Percentiles rank a stretch among this genome's conserved stretches.
Conservation (phyloP, 2,113 vertebrate species). For the Scomber colias region DNA sequence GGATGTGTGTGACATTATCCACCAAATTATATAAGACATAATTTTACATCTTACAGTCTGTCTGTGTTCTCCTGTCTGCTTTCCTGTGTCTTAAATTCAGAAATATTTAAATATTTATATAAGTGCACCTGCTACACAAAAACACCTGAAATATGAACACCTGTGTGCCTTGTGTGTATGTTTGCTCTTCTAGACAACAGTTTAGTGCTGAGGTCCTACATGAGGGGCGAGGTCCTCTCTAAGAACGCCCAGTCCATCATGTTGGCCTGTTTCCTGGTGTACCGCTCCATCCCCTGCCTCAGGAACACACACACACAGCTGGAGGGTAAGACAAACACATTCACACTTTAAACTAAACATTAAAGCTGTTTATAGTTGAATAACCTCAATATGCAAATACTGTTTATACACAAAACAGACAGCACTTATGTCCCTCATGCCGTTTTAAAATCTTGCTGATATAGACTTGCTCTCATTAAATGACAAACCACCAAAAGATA, state of each 20-base stretch:
- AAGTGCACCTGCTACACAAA: neutral
- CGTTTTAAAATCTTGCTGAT: neutral
- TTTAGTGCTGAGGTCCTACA: constrained; percentile 86
- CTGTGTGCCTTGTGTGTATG: neutral
- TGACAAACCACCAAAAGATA: neutral
- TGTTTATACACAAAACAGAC: neutral
- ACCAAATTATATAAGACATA: too few relatives aligned
- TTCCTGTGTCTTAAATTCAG: too few relatives aligned
- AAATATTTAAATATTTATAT: too few relatives aligned
- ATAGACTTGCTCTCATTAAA: neutral
- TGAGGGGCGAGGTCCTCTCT: constrained; percentile 83
- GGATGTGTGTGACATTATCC: too few relatives aligned
- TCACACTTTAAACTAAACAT: neutral
- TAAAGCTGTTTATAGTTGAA: neutral
- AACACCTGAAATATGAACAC: neutral
- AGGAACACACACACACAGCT: constrained; percentile 84
- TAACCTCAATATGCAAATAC: constrained; percentile 12
- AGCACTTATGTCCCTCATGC: neutral
- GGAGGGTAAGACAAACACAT: constrained; percentile 85
- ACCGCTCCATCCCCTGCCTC: constrained; percentile 90
- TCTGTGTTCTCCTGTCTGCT: too few relatives aligned
- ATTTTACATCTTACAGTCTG: too few relatives aligned
- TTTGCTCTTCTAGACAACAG: constrained; percentile 84
- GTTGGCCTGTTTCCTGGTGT: constrained; percentile 94
- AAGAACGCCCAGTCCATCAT: constrained; percentile 81